A percentile compares a stretch with the other conserved stretches of the same genome.
phyloP scores from a whole-genome alignment of 2,797 vertebrate species.

The Anolis apletophallus region DNA sequence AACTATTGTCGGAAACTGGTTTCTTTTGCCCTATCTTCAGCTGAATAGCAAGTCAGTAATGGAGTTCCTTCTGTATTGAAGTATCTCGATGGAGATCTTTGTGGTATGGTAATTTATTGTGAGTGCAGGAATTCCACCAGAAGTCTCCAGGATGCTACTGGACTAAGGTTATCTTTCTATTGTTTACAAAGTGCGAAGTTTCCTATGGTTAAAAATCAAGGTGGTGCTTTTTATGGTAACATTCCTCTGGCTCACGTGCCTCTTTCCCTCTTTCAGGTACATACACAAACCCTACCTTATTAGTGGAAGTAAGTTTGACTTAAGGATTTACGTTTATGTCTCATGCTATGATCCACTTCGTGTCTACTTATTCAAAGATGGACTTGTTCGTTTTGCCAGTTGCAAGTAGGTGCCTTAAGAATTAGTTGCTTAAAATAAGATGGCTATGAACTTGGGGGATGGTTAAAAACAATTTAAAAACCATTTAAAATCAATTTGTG shows the following conservation, averaged over 20 bases:
- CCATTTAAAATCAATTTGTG: neutral
- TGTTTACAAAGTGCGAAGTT: slow-evolving; percentile 8
- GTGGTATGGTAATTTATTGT: neutral
- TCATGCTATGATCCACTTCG: slow-evolving; percentile 93
- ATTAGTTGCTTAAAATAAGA: neutral
- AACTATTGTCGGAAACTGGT: neutral
- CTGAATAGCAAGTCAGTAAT: neutral
- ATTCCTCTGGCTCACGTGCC: neutral
- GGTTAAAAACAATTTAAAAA: too few species aligned
- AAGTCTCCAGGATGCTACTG: neutral
- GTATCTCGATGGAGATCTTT: neutral
- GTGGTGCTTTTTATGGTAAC: neutral
- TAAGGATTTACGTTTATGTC: slow-evolving; percentile 96
- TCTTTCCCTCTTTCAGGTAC: slow-evolving; percentile 80
- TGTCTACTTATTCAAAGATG: slow-evolving; percentile 94
- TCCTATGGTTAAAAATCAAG: neutral
- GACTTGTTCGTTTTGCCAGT: slow-evolving; percentile 97
- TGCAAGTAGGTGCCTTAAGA: slow-evolving; percentile 89
- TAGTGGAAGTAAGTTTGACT: slow-evolving; percentile 95
- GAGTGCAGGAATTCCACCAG: neutral
- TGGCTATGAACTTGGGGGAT: neutral
- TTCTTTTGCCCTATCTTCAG: neutral
- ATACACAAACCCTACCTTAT: slow-evolving; percentile 99
- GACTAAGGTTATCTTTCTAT: neutral
- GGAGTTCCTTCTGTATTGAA: neutral